Evolutionary conservation across 2,113 vertebrate genomes (phyloP).

Genomic region (Cyanistes caeruleus): DNA sequence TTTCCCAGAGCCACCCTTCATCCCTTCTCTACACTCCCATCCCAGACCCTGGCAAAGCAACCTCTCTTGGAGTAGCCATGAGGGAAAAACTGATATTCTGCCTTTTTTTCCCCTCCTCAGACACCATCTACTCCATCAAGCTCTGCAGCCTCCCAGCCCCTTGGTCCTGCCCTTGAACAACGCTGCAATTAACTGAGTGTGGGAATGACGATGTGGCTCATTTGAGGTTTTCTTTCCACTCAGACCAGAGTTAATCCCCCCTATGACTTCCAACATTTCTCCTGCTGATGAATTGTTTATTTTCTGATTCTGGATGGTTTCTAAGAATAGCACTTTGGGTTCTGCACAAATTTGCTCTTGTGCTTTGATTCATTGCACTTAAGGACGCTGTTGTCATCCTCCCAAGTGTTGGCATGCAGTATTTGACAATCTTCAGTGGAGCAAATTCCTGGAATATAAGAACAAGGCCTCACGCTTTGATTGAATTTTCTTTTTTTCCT

Average conservation of each 20-base stretch:
- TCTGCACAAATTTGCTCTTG: not conserved
- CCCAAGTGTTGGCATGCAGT: slow-evolving; percentile 32
- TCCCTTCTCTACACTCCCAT: not conserved
- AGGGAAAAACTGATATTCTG: not conserved
- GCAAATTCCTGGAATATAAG: slow-evolving; percentile 52
- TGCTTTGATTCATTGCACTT: slow-evolving; percentile 57
- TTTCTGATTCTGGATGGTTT: slow-evolving; percentile 42
- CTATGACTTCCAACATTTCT: not conserved
- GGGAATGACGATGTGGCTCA: not conserved
- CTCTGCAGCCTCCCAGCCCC: not conserved
- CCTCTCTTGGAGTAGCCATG: not conserved
- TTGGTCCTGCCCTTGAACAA: not conserved
- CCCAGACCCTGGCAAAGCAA: not conserved
- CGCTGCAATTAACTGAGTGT: slow-evolving; percentile 6
- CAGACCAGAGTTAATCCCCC: slow-evolving; percentile 30
- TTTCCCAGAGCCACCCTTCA: not conserved
- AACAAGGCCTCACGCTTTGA: not conserved
- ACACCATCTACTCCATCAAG: not conserved
- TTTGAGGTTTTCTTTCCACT: slow-evolving; percentile 45
- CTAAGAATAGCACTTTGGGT: slow-evolving; percentile 43
- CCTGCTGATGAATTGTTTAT: slow-evolving; percentile 44
- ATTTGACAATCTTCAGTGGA: slow-evolving; percentile 32
- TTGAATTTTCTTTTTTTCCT: not conserved
- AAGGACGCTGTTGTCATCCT: not conserved
- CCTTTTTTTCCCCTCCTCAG: not conserved